These are phyloP conservation scores for Thymallus thymallus DNA, from an alignment of 2,113 vertebrate species.

Conservation along the genomic window DNA sequence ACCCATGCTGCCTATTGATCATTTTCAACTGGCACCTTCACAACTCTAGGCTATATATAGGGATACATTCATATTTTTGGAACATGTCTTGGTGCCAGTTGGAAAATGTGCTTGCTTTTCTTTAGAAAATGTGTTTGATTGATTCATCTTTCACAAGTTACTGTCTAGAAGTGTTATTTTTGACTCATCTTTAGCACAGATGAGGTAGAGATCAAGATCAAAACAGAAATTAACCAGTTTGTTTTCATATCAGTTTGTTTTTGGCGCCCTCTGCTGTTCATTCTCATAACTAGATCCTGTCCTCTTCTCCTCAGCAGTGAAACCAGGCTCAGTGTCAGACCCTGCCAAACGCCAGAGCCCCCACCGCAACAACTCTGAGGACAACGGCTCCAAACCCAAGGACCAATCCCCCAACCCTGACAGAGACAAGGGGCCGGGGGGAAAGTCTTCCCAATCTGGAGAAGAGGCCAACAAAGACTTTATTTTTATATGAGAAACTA, in stretches of 20 bases:
- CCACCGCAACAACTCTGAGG: constrained; percentile 74
- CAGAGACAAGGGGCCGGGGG: constrained; percentile 75
- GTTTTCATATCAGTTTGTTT: neutral
- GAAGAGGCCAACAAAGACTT: constrained; percentile 90
- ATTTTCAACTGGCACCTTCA: constrained; percentile 55
- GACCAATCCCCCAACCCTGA: constrained; percentile 67
- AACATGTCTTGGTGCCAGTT: neutral
- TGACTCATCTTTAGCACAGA: neutral
- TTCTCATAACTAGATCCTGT: neutral
- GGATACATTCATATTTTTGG: neutral
- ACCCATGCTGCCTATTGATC: constrained; percentile 1
- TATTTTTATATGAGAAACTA: constrained; percentile 82
- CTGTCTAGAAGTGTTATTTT: neutral
- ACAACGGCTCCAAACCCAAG: constrained; percentile 72
- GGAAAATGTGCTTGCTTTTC: neutral
- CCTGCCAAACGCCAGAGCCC: constrained; percentile 72
- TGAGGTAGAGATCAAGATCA: neutral
- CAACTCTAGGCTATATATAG: neutral
- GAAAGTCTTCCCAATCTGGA: constrained; percentile 84
- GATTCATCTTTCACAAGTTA: neutral
- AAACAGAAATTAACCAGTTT: neutral
- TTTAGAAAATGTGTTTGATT: neutral
- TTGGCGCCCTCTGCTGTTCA: neutral
- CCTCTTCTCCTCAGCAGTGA: constrained; percentile 51
- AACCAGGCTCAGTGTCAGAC: constrained; percentile 52